A percentile compares a stretch with the other conserved stretches of the same genome.
phyloP scores from a whole-genome alignment of 2,888 invertebrate species.

The Eupithecia vulgata region DNA sequence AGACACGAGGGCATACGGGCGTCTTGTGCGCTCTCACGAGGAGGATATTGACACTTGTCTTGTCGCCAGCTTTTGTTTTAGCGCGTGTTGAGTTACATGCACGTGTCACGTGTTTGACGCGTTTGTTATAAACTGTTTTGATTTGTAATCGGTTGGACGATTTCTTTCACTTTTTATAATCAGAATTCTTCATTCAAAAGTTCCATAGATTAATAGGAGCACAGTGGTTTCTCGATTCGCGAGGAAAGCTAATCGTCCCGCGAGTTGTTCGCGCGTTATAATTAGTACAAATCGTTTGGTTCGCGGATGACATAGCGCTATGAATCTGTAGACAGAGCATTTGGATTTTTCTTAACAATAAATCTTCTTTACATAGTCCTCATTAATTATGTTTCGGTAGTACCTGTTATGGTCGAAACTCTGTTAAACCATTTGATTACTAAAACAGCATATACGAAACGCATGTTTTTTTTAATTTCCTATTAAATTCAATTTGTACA shows the following conservation, averaged over 20 bases:
- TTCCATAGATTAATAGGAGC: not conserved
- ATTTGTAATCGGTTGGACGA: not conserved
- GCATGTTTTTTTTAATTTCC: not conserved
- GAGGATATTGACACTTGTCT: constrained; percentile 81
- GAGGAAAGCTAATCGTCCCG: constrained; percentile 77
- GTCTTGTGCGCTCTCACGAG: constrained; percentile 70
- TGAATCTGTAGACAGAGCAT: constrained; percentile 53
- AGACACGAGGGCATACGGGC: constrained; percentile 73
- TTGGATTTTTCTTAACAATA: constrained; percentile 5
- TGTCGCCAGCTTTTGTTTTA: constrained; percentile 74
- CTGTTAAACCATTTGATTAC: not conserved
- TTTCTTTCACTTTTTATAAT: not conserved
- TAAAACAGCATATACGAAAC: not conserved
- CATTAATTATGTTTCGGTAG: not conserved
- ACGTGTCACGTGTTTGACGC: constrained; percentile 58
- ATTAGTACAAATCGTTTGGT: constrained; percentile 82
- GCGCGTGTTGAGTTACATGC: constrained; percentile 76
- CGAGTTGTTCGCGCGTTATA: constrained; percentile 80
- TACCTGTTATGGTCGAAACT: not conserved
- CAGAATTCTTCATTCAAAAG: not conserved
- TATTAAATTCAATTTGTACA: too few species aligned
- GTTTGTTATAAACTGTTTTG: constrained; percentile 18
- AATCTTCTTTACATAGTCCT: not conserved
- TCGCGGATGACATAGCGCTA: constrained; percentile 57
- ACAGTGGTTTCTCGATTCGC: constrained; percentile 50